These are phyloP conservation scores for Salpingus planirostris DNA, from an alignment of 2,888 invertebrate genomes.

Conservation along the genomic window DNA sequence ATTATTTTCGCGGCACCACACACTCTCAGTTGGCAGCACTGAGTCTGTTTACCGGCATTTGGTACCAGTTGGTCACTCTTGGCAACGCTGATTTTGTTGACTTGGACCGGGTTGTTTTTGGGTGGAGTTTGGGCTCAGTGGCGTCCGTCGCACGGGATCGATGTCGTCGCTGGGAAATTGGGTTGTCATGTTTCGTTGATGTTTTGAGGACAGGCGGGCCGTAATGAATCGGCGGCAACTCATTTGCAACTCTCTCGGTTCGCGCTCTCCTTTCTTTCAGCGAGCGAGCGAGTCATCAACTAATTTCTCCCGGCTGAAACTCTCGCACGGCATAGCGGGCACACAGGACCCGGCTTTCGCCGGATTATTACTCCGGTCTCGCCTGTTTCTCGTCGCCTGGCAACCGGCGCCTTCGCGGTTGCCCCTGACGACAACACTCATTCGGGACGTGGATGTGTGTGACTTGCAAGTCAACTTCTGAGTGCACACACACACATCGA, in stretches of 20 bases:
- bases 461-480: slow-evolving; percentile 38
- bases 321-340: slow-evolving; percentile 10
- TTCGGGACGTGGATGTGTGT: slow-evolving; percentile 28
- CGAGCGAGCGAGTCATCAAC: slow-evolving; percentile 39
- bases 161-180: slow-evolving; percentile 20
- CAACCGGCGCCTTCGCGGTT: slow-evolving; percentile 31
- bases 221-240: slow-evolving; percentile 31
- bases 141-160: too few relatives aligned
- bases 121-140: too few relatives aligned
- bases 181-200: slow-evolving; percentile 26
- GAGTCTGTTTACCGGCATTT: too few relatives aligned
- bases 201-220: slow-evolving; percentile 22
- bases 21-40: too few relatives aligned
- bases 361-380: slow-evolving; percentile 33
- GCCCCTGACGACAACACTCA: slow-evolving; percentile 26
- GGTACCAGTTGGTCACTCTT: too few relatives aligned
- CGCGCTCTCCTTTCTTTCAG: slow-evolving; percentile 38
- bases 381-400: slow-evolving; percentile 25
- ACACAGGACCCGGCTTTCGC: slow-evolving; percentile 27
- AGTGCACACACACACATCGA: too few relatives aligned
- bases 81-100: too few relatives aligned
- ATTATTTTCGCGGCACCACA: slow-evolving; percentile 25
- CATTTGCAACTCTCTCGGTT: slow-evolving; percentile 40
- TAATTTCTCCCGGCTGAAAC: slow-evolving; percentile 38
- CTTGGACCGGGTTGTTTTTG: too few relatives aligned